These are phyloP conservation scores for Heteromormyrus szaboi DNA, from an alignment of 2,797 vertebrate genomes.

Conservation along the genomic window DNA sequence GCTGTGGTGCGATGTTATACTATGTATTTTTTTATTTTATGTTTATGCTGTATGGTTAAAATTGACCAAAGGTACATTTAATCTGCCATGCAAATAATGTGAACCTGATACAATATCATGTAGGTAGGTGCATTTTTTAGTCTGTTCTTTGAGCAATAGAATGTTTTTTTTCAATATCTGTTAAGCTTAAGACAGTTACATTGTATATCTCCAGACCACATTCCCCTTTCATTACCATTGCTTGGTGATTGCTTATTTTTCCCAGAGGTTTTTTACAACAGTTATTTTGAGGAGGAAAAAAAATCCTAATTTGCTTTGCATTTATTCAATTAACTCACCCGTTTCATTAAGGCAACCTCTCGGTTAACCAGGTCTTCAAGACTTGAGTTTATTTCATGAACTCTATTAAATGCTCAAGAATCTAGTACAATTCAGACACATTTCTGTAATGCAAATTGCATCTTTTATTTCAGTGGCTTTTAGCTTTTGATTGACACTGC, in stretches of 20 bases:
- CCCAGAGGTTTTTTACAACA: background rate
- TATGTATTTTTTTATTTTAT: background rate
- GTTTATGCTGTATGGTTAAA: background rate
- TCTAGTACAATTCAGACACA: background rate
- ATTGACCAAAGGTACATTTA: background rate
- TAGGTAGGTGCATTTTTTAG: background rate
- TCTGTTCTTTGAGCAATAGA: background rate
- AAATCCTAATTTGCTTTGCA: background rate
- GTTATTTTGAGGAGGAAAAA: background rate
- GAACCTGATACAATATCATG: background rate
- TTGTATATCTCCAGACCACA: background rate
- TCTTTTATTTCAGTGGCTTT: background rate
- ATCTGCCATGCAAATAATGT: background rate
- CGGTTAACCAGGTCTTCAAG: background rate
- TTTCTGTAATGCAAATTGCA: background rate
- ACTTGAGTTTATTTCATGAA: background rate
- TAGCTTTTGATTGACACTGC: background rate
- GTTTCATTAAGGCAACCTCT: background rate
- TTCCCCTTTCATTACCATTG: background rate
- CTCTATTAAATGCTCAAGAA: background rate
- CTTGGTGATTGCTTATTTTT: background rate
- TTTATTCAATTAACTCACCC: background rate
- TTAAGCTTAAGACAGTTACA: background rate
- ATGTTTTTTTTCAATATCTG: background rate
- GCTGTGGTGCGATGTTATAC: background rate